A percentile compares a stretch with the other conserved stretches of the same genome.
phyloP scores from a whole-genome alignment of 2,888 invertebrate species.

The Hypolimnas misippus region DNA sequence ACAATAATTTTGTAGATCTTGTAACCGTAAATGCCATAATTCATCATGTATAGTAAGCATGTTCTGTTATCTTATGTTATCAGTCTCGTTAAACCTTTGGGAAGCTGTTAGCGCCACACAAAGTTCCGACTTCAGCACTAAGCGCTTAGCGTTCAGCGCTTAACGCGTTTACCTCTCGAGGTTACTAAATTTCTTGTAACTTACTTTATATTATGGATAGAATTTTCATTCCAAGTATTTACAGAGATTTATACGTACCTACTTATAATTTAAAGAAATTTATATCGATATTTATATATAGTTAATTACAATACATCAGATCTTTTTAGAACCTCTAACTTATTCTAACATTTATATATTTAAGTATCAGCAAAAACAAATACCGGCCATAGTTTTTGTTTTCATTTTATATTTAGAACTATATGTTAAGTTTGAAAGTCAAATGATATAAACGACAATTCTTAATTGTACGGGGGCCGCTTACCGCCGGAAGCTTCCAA shows the following conservation, averaged over 20 bases:
- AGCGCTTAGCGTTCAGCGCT: conserved; percentile 21
- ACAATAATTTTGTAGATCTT: not conserved
- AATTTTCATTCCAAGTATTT: not conserved
- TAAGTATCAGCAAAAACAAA: too few relatives aligned
- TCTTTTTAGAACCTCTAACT: too few relatives aligned
- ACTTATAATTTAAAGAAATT: too few relatives aligned
- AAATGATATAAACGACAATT: not conserved
- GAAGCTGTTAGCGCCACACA: conserved; percentile 58
- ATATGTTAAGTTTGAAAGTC: too few relatives aligned
- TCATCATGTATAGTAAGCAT: not conserved
- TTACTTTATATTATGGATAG: not conserved
- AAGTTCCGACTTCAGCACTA: conserved; percentile 30
- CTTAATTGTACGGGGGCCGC: not conserved
- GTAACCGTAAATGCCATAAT: not conserved
- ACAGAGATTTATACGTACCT: not conserved
- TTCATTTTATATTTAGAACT: too few relatives aligned
- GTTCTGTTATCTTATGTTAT: conserved; percentile 53
- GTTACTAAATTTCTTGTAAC: not conserved
- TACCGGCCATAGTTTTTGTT: not conserved
- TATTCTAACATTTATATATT: too few relatives aligned
- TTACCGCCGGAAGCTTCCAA: not conserved
- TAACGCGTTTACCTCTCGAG: conserved; percentile 12
- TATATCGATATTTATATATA: too few relatives aligned
- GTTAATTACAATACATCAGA: too few relatives aligned
- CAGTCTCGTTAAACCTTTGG: conserved; percentile 73